Evolutionary conservation across 2,113 vertebrate genomes (phyloP).

Genomic region (Cavia porcellus): DNA sequence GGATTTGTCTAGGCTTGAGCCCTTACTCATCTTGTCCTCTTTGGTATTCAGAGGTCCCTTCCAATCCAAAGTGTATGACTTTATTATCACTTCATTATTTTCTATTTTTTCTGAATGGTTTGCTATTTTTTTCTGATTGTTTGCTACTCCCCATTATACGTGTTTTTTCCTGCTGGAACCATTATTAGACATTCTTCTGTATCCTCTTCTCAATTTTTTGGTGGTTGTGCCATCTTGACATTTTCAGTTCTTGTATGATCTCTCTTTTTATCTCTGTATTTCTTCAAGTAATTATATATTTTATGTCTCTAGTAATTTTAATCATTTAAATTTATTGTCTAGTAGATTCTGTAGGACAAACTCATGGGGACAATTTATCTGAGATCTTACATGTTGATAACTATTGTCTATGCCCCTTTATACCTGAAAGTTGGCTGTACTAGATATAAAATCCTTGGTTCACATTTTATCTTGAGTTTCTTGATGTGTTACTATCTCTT

Average conservation of each 20-base stretch:
- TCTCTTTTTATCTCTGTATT: constrained; percentile 3
- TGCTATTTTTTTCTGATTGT: neutral
- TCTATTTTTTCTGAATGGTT: constrained; percentile 17
- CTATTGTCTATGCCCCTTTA: neutral
- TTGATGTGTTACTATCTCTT: neutral
- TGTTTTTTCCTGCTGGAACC: constrained; percentile 31
- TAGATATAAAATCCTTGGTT: neutral
- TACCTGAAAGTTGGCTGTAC: neutral
- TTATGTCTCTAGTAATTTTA: neutral
- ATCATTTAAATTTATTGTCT: neutral
- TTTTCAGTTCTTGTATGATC: neutral
- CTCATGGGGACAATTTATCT: neutral
- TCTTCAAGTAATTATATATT: neutral
- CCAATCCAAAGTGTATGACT: neutral
- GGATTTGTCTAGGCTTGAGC: neutral
- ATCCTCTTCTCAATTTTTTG: neutral
- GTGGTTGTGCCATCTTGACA: neutral
- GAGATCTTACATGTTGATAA: neutral
- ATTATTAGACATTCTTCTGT: constrained; percentile 9
- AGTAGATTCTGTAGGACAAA: neutral
- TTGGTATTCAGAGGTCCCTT: constrained; percentile 16
- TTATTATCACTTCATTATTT: neutral
- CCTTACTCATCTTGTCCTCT: neutral
- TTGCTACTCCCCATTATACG: neutral
- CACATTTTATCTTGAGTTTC: neutral